A percentile compares a stretch with the other conserved stretches of the same genome.
Evolutionary conservation across 1,140 invertebrate genomes (phyloP).

Genomic region (Drosophila murphyi): DNA sequence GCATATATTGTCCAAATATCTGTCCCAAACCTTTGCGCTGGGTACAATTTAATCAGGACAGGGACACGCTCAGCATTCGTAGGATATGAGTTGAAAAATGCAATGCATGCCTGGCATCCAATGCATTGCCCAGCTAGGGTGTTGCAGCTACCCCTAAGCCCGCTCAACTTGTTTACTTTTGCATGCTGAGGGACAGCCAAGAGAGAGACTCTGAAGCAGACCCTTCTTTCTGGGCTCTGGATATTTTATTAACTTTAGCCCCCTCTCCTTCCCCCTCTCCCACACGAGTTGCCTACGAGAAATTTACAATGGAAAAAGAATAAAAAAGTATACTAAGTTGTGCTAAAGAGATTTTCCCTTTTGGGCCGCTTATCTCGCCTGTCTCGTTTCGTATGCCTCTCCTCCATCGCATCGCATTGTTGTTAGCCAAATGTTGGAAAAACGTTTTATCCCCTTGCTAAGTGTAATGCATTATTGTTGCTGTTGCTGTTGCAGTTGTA

Average conservation of each 20-base stretch:
- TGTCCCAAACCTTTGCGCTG: conserved; percentile 50
- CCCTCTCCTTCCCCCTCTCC: background rate
- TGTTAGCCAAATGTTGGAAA: conserved; percentile 80
- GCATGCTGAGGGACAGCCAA: conserved; percentile 18
- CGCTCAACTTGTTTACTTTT: conserved; percentile 29
- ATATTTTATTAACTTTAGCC: conserved; percentile 69
- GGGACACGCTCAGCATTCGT: conserved; percentile 35
- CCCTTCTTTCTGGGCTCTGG: conserved; percentile 49
- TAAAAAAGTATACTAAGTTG: conserved; percentile 8
- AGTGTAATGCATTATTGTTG: conserved; percentile 55
- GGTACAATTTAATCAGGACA: conserved; percentile 71
- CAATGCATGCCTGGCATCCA: conserved; percentile 29
- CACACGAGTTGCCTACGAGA: conserved; percentile 16
- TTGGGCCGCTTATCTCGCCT: conserved; percentile 40
- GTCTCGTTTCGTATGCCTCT: conserved; percentile 39
- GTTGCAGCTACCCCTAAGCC: conserved; percentile 53
- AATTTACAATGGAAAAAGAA: conserved; percentile 8
- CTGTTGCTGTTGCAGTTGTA: background rate
- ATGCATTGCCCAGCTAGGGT: conserved; percentile 1
- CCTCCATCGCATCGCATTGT: conserved; percentile 45
- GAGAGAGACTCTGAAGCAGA: background rate
- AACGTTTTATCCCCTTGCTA: conserved; percentile 32
- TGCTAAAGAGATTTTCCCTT: conserved; percentile 14
- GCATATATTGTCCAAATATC: conserved; percentile 48
- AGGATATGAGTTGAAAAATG: conserved; percentile 49